Evolutionary conservation across 2,113 vertebrate species (phyloP).

Genomic region (Lichenostomus cassidix): DNA sequence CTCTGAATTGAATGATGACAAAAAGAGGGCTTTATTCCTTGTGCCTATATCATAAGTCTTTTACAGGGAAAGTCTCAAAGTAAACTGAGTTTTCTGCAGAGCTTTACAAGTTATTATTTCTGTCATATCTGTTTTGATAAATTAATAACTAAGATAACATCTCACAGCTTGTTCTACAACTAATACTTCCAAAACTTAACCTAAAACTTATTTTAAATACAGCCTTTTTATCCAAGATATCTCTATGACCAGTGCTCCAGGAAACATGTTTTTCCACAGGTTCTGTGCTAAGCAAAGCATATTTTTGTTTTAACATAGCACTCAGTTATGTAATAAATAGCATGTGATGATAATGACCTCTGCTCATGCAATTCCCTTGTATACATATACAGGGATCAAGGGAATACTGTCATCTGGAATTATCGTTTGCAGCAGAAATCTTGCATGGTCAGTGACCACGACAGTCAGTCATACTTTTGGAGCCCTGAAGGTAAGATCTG

Average conservation of each 20-base stretch:
- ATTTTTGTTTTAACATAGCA: slow-evolving; percentile 24
- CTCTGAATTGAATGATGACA: not conserved
- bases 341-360: slow-evolving; percentile 57
- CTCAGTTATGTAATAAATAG: slow-evolving; percentile 67
- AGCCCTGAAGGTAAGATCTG: slow-evolving; percentile 59
- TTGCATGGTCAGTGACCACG: slow-evolving; percentile 49
- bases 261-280: not conserved
- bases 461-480: slow-evolving; percentile 60
- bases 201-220: not conserved
- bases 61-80: not conserved
- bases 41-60: not conserved
- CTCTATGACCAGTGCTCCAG: not conserved
- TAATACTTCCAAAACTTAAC: not conserved
- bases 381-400: slow-evolving; percentile 48
- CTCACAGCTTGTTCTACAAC: not conserved
- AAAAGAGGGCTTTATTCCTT: not conserved
- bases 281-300: not conserved
- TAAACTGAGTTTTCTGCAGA: not conserved
- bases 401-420: slow-evolving; percentile 77
- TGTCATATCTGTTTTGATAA: not conserved
- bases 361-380: slow-evolving; percentile 56
- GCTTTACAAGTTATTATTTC: not conserved
- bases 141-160: not conserved
- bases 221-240: not conserved
- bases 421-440: slow-evolving; percentile 63